Percentiles rank a stretch among this genome's conserved stretches.
These are phyloP conservation scores for Athripsodes cinereus DNA, from an alignment of 2,888 invertebrate genomes.

Conservation along the genomic window DNA sequence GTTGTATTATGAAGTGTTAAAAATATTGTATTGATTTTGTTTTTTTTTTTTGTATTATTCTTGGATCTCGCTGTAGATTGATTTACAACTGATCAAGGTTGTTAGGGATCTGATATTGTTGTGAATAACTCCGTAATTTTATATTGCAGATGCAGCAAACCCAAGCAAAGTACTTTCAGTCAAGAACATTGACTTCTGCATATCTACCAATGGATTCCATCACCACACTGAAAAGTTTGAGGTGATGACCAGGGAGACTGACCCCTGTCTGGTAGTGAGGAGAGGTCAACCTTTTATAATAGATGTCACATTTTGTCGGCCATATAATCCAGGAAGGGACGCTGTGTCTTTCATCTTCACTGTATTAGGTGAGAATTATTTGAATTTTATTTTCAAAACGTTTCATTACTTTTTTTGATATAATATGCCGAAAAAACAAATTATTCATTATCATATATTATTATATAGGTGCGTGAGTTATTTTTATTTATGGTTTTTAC, in stretches of 20 bases:
- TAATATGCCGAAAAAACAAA: too few species aligned
- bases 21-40: too few species aligned
- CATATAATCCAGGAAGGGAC: slow-evolving; percentile 67
- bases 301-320: slow-evolving; percentile 65
- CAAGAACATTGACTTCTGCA: slow-evolving; percentile 65
- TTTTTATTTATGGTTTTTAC: too few species aligned
- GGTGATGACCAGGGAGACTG: slow-evolving; percentile 56
- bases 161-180: slow-evolving; percentile 48
- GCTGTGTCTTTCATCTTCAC: slow-evolving; percentile 80
- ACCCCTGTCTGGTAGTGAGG: slow-evolving; percentile 67
- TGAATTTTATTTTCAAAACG: too few species aligned
- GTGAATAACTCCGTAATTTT: background rate
- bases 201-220: slow-evolving; percentile 64
- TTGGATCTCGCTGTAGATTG: too few species aligned
- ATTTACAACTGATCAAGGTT: too few species aligned
- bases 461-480: too few species aligned
- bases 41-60: too few species aligned
- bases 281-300: slow-evolving; percentile 77
- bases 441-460: too few species aligned
- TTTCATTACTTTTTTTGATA: too few species aligned
- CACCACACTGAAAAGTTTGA: slow-evolving; percentile 78
- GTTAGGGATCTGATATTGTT: too few species aligned
- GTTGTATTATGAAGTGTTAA: too few species aligned
- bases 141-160: slow-evolving; percentile 6
- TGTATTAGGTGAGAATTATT: slow-evolving; percentile 55